A percentile compares a stretch with the other conserved stretches of the same genome.
These are phyloP conservation scores for Scelioninae gen. 1 DNA, from an alignment of 2,888 invertebrate species.

Conservation along the genomic window DNA sequence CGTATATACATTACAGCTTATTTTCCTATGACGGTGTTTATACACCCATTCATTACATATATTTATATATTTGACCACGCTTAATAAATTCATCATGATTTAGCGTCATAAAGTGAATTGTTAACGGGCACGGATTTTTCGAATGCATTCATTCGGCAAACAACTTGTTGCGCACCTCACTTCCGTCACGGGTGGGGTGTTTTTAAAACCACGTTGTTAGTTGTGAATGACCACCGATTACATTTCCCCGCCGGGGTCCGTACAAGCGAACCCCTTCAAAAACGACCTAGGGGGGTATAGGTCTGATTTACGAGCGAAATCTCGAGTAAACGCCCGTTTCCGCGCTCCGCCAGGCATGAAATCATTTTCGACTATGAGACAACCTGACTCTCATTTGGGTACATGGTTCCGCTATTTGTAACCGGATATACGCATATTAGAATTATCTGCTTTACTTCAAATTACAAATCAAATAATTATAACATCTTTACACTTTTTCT, in stretches of 20 bases:
- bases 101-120: constrained; percentile 24
- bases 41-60: too few species aligned
- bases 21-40: too few species aligned
- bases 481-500: too few species aligned
- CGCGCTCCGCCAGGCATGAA: constrained; percentile 79
- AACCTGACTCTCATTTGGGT: constrained; percentile 61
- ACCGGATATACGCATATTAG: constrained; percentile 70
- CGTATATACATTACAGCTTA: too few species aligned
- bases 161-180: constrained; percentile 54
- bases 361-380: constrained; percentile 76
- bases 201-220: constrained; percentile 60
- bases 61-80: too few species aligned
- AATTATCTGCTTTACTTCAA: neutral
- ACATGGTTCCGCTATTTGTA: constrained; percentile 71
- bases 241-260: constrained; percentile 40
- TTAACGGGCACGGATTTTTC: constrained; percentile 37
- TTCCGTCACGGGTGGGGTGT: constrained; percentile 60
- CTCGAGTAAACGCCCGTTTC: constrained; percentile 63
- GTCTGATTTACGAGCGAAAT: constrained; percentile 54
- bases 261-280: constrained; percentile 47
- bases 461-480: too few species aligned
- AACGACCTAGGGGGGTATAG: constrained; percentile 44
- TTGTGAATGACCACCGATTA: constrained; percentile 63
- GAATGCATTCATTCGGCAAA: constrained; percentile 49
- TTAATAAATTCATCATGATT: constrained; percentile 46